These are phyloP conservation scores for Reticulitermes lucifugus DNA, from an alignment of 2,888 invertebrate genomes.

Conservation along the genomic window DNA sequence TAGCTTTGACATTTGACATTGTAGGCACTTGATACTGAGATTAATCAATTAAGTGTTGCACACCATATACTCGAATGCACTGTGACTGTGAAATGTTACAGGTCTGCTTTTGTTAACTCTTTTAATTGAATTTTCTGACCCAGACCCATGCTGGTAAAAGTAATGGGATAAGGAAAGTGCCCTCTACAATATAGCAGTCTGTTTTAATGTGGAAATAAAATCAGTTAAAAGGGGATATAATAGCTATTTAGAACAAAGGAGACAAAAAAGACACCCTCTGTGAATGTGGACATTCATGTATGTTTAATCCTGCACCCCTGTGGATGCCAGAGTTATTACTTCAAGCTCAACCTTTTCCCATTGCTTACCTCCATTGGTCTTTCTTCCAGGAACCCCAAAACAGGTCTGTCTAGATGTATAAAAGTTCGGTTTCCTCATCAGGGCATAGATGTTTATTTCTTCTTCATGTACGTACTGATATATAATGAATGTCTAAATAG, in stretches of 20 bases:
- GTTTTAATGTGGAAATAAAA: neutral
- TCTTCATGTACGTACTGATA: too few species aligned
- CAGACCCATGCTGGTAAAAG: constrained; percentile 56
- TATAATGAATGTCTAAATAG: too few species aligned
- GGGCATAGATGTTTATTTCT: too few species aligned
- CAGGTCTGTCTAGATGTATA: neutral
- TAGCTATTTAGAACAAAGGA: neutral
- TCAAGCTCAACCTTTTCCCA: constrained; percentile 49
- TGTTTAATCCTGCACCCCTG: constrained; percentile 17
- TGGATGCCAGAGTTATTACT: constrained; percentile 59
- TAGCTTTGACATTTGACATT: neutral
- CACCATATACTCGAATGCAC: neutral
- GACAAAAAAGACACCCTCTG: neutral
- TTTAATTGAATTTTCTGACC: neutral
- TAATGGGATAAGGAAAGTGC: constrained; percentile 84
- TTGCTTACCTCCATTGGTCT: constrained; percentile 48
- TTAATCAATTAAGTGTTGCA: constrained; percentile 24
- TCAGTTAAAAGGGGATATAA: neutral
- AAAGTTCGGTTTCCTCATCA: neutral
- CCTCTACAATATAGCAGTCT: constrained; percentile 64
- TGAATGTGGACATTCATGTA: neutral
- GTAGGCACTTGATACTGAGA: neutral
- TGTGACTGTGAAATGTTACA: neutral
- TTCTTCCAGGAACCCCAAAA: constrained; percentile 23
- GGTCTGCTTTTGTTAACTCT: constrained; percentile 30